Percentiles rank a stretch among this genome's conserved stretches.
Evolutionary conservation across 2,888 invertebrate genomes (phyloP).

Genomic region (Thereva nobilitata): DNA sequence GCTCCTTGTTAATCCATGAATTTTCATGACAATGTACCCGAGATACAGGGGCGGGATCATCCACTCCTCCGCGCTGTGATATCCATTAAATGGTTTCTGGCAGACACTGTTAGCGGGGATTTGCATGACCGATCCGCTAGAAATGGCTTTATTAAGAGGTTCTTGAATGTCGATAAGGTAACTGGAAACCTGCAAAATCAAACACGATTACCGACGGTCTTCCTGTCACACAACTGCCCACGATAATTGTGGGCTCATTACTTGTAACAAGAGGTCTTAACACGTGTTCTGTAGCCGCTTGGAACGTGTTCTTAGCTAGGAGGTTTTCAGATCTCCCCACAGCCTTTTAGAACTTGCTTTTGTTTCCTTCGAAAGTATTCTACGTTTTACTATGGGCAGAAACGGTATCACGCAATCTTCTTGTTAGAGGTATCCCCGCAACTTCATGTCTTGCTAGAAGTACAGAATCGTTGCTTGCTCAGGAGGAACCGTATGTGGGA

Average conservation of each 20-base stretch:
- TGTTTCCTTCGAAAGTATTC: slow-evolving; percentile 16
- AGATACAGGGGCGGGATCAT: not conserved
- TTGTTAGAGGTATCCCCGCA: not conserved
- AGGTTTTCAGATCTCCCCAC: slow-evolving; percentile 19
- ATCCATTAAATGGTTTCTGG: not conserved
- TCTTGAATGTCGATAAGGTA: slow-evolving; percentile 18
- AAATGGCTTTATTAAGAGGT: slow-evolving; percentile 32
- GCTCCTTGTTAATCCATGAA: not conserved
- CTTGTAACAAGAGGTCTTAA: slow-evolving; percentile 31
- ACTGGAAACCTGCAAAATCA: slow-evolving; percentile 25
- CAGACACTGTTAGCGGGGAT: not conserved
- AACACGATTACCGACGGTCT: slow-evolving; percentile 29
- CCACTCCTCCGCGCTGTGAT: not conserved
- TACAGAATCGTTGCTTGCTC: too few relatives aligned
- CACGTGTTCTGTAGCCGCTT: slow-evolving; percentile 32
- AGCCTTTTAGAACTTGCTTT: slow-evolving; percentile 16
- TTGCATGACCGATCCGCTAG: slow-evolving; percentile 9
- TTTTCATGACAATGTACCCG: slow-evolving; percentile 7
- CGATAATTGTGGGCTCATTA: slow-evolving; percentile 33
- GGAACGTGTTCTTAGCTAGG: slow-evolving; percentile 12
- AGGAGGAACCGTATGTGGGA: too few relatives aligned
- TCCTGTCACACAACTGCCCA: slow-evolving; percentile 35
- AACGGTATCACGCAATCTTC: slow-evolving; percentile 26
- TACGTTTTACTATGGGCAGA: slow-evolving; percentile 12
- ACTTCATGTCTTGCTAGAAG: too few relatives aligned